Conservation (phyloP, 2,888 invertebrate genomes). For the Drosophila prolongata region DNA sequence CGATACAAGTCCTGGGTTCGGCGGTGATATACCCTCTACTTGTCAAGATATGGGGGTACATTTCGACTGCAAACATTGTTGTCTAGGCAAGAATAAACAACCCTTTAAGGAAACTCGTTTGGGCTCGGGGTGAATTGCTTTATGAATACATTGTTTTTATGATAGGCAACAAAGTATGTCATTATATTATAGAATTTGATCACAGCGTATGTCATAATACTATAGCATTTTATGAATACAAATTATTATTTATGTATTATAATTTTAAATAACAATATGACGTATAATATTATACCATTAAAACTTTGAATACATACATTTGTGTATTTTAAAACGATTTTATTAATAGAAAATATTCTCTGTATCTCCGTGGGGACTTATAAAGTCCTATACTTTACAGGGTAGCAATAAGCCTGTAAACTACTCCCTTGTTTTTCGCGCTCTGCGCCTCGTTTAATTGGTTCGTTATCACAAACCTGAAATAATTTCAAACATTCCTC, state of each 20-base stretch:
- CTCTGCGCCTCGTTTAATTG: slow-evolving; percentile 1
- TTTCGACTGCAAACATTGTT: neutral
- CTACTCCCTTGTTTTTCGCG: neutral
- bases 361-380: too few species aligned
- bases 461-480: slow-evolving; percentile 1
- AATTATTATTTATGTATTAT: too few species aligned
- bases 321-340: too few species aligned
- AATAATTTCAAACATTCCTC: neutral
- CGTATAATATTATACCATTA: too few species aligned
- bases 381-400: too few species aligned
- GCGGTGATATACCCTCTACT: neutral
- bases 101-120: neutral
- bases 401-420: neutral
- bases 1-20: slow-evolving; percentile 6
- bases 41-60: neutral
- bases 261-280: too few species aligned
- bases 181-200: neutral
- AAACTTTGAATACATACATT: too few species aligned
- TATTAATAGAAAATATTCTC: too few species aligned
- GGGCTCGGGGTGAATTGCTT: neutral
- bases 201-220: neutral
- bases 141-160: neutral
- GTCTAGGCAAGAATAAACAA: neutral
- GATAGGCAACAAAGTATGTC: neutral
- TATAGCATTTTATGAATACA: neutral